Evolutionary conservation across 2,797 vertebrate genomes (phyloP).

Genomic region (Champsocephalus gunnari): DNA sequence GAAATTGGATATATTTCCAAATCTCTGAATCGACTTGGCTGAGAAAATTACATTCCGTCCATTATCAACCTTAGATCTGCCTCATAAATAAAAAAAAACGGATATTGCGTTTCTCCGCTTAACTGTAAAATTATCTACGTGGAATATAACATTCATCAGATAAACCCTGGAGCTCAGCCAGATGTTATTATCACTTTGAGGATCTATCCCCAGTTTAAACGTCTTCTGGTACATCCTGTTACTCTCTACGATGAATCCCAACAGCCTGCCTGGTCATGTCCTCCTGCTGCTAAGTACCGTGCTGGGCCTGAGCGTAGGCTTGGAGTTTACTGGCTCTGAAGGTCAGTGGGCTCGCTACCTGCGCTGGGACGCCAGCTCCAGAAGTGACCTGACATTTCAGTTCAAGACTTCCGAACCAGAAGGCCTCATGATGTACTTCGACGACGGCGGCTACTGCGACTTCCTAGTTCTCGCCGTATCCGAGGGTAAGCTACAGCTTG

Average conservation of each 20-base stretch:
- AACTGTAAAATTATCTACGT: conserved; percentile 61
- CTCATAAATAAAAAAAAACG: conserved; percentile 34
- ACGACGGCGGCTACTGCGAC: conserved; percentile 96
- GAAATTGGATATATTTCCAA: conserved; percentile 65
- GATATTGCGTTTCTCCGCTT: conserved; percentile 53
- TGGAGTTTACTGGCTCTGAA: conserved; percentile 95
- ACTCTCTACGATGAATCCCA: conserved; percentile 85
- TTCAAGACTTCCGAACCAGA: conserved; percentile 93
- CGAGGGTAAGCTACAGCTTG: conserved; percentile 91
- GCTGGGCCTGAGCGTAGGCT: conserved; percentile 87
- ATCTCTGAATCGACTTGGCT: conserved; percentile 39
- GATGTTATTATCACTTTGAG: conserved; percentile 74
- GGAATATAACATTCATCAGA: conserved; percentile 73
- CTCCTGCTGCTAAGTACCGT: conserved; percentile 89
- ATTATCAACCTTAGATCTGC: conserved; percentile 60
- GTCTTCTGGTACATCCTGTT: conserved; percentile 36
- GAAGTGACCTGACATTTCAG: conserved; percentile 95
- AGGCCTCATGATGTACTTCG: conserved; percentile 94
- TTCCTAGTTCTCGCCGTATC: conserved; percentile 91
- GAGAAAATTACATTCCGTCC: conserved; percentile 53
- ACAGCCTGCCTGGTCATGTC: conserved; percentile 84
- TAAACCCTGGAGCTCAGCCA: conserved; percentile 54
- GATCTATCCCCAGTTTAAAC: conserved; percentile 59
- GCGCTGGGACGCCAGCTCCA: conserved; percentile 96
- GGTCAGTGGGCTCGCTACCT: conserved; percentile 97